Evolutionary conservation across 1,140 invertebrate genomes (phyloP).

Genomic region (Drosophila sturtevanti): DNA sequence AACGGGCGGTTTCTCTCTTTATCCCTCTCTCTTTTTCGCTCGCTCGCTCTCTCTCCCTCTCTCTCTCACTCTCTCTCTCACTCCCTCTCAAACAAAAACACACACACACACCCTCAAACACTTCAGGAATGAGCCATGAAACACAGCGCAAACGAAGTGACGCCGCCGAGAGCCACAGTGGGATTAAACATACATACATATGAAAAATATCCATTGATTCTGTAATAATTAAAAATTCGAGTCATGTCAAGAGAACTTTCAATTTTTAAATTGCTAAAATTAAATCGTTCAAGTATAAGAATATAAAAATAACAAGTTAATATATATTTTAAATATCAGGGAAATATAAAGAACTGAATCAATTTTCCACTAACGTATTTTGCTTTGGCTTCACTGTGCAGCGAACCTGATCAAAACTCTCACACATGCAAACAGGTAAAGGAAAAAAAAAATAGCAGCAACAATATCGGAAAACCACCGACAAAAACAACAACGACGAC

Average conservation of each 20-base stretch:
- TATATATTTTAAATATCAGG: not conserved
- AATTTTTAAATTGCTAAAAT: no score
- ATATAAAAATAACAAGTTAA: not conserved
- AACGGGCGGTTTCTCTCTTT: slow-evolving; percentile 26
- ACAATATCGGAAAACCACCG: slow-evolving; percentile 17
- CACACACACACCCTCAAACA: slow-evolving; percentile 16
- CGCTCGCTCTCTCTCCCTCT: slow-evolving; percentile 18
- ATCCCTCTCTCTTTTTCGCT: not conserved
- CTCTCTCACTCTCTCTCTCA: not conserved
- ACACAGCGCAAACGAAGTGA: not conserved
- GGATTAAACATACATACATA: not conserved
- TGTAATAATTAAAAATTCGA: no score
- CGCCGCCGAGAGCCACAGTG: slow-evolving; percentile 32
- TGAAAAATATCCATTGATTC: no score
- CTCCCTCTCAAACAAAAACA: slow-evolving; percentile 26
- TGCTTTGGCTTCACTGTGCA: slow-evolving; percentile 51
- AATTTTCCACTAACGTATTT: no score
- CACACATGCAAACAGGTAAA: slow-evolving; percentile 22
- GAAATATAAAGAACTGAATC: not conserved
- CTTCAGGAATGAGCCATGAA: slow-evolving; percentile 26
- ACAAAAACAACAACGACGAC: slow-evolving; percentile 29
- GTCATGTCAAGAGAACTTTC: no score
- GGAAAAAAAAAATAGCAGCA: slow-evolving; percentile 13
- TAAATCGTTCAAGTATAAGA: no score
- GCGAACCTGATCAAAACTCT: slow-evolving; percentile 60